These are phyloP conservation scores for Sternarchorhynchus goeldii DNA, from an alignment of 2,797 vertebrate species.

Conservation along the genomic window DNA sequence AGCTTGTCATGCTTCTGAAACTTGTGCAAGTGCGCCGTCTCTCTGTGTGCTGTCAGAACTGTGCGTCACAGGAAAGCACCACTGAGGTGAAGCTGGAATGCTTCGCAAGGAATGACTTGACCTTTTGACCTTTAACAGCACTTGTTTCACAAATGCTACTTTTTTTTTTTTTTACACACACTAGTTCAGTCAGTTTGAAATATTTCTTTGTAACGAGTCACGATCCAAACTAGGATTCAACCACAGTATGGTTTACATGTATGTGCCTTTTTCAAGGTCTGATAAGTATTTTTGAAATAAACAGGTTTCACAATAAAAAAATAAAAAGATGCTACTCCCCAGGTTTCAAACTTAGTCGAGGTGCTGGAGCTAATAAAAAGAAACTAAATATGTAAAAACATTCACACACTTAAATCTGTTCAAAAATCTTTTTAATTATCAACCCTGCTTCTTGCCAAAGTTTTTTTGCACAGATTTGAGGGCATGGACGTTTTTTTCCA, in stretches of 20 bases:
- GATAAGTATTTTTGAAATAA: constrained; percentile 13
- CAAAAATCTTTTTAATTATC: no score
- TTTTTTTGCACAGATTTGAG: no score
- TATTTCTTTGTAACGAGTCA: background rate
- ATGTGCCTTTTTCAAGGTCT: background rate
- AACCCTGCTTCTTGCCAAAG: no score
- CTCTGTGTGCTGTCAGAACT: background rate
- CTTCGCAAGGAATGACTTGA: background rate
- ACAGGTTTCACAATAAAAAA: background rate
- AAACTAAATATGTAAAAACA: no score
- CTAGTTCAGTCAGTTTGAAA: background rate
- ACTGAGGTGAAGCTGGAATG: constrained; percentile 18
- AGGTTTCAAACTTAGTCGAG: no score
- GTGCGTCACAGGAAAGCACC: background rate
- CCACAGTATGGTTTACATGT: background rate
- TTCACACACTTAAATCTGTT: no score
- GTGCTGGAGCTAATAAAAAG: no score
- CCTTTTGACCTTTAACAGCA: background rate
- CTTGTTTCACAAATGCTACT: background rate
- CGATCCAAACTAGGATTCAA: background rate
- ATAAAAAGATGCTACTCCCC: no score
- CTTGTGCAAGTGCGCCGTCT: background rate
- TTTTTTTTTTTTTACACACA: background rate
- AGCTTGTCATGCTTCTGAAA: background rate
- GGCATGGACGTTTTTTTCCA: no score